These are phyloP conservation scores for Drosophila trapezifrons DNA, from an alignment of 1,140 invertebrate genomes.

Conservation along the genomic window DNA sequence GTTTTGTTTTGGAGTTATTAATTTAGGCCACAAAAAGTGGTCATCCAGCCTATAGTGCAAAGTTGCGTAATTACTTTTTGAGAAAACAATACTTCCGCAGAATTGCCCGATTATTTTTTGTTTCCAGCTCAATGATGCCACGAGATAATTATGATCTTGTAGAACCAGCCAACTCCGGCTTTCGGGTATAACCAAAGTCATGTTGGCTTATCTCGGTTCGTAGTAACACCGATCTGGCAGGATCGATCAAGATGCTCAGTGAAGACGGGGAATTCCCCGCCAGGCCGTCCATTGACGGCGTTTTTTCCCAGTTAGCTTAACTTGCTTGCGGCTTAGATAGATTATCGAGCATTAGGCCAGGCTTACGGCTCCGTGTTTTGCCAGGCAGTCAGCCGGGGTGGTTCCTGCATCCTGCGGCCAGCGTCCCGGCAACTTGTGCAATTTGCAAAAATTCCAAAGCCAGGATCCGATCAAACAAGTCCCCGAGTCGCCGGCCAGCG, in stretches of 20 bases:
- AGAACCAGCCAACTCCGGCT: conserved; percentile 11
- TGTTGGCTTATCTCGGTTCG: conserved; percentile 41
- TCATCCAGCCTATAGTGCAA: too few species aligned
- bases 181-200: conserved; percentile 59
- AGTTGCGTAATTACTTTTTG: conserved; percentile 15
- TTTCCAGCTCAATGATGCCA: neutral
- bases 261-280: conserved; percentile 59
- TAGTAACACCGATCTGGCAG: conserved; percentile 22
- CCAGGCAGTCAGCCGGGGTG: conserved; percentile 28
- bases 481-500: conserved; percentile 35
- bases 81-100: neutral
- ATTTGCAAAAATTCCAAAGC: conserved; percentile 79
- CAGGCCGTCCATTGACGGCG: conserved; percentile 72
- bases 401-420: conserved; percentile 4
- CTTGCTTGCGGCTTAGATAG: conserved; percentile 65
- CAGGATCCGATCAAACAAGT: conserved; percentile 81
- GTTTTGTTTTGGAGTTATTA: too few species aligned
- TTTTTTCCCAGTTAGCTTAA: conserved; percentile 80
- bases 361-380: conserved; percentile 68
- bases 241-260: conserved; percentile 51
- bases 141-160: conserved; percentile 40
- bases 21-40: too few species aligned
- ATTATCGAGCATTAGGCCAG: conserved; percentile 73
- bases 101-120: conserved; percentile 1
- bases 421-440: conserved; percentile 68